These are phyloP conservation scores for Margaritifera margaritifera DNA, from an alignment of 2,888 invertebrate genomes.

Conservation along the genomic window DNA sequence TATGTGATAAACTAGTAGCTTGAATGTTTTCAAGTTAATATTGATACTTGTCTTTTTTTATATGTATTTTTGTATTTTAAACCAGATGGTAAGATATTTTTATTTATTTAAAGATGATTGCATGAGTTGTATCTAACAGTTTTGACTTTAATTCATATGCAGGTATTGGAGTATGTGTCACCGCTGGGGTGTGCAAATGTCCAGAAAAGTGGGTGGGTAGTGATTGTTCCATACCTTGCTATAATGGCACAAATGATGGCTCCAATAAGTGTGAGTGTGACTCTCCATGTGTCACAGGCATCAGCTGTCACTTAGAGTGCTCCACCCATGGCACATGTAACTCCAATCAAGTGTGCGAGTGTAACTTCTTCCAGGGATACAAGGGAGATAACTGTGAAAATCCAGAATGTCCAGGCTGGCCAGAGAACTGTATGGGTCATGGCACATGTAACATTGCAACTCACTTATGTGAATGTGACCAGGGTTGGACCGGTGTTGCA, in stretches of 20 bases:
- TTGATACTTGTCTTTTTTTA: too few relatives aligned
- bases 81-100: neutral
- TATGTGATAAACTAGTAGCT: too few relatives aligned
- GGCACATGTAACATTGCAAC: conserved; percentile 55
- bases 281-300: conserved; percentile 30
- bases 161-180: conserved; percentile 46
- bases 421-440: conserved; percentile 49
- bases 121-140: neutral
- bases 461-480: conserved; percentile 46
- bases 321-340: conserved; percentile 48
- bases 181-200: conserved; percentile 50
- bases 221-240: conserved; percentile 47
- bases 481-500: conserved; percentile 54
- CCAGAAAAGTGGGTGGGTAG: conserved; percentile 39
- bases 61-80: too few relatives aligned
- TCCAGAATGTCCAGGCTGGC: conserved; percentile 60
- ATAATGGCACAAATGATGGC: conserved; percentile 50
- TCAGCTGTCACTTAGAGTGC: conserved; percentile 46
- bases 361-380: conserved; percentile 49
- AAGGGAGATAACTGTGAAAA: conserved; percentile 48
- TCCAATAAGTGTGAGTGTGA: conserved; percentile 45
- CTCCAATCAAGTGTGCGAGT: conserved; percentile 42
- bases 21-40: too few relatives aligned
- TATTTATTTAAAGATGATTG: neutral
- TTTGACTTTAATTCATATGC: conserved; percentile 5